phyloP scores from a whole-genome alignment of 1,140 invertebrate species.

The Eumaeus atala region DNA sequence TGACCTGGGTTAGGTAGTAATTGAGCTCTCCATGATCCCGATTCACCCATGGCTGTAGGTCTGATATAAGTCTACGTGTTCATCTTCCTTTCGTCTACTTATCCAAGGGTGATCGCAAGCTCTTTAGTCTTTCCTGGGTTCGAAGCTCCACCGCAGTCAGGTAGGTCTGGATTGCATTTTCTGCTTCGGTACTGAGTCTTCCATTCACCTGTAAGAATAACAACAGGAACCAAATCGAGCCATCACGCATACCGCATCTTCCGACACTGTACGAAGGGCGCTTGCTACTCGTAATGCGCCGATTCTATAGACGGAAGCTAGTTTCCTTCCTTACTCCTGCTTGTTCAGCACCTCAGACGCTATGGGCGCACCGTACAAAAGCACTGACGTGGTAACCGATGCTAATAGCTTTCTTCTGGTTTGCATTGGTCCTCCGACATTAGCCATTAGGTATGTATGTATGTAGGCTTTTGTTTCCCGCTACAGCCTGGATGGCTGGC shows the following conservation, averaged over 20 bases:
- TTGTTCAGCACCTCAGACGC: background rate
- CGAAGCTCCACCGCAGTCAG: no score
- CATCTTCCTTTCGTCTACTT: background rate
- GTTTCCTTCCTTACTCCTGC: background rate
- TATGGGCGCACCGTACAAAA: background rate
- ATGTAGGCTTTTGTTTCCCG: no score
- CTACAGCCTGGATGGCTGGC: no score
- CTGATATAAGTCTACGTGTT: background rate
- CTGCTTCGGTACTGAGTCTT: no score
- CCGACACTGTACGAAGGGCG: background rate
- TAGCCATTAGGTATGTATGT: no score
- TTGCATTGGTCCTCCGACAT: slow-evolving; percentile 1
- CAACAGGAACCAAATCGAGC: background rate
- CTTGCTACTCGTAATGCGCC: background rate
- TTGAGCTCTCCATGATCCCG: background rate
- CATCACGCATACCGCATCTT: background rate
- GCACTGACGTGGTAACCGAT: background rate
- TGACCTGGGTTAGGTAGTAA: slow-evolving; percentile 5
- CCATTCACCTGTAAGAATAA: no score
- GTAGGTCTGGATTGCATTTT: no score
- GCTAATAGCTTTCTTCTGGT: background rate
- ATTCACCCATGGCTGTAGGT: background rate
- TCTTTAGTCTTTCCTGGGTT: no score
- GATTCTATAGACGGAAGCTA: background rate
- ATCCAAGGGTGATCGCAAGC: background rate